A percentile compares a stretch with the other conserved stretches of the same genome.
These are phyloP conservation scores for Cactoblastis cactorum DNA, from an alignment of 2,888 invertebrate genomes.

Conservation along the genomic window DNA sequence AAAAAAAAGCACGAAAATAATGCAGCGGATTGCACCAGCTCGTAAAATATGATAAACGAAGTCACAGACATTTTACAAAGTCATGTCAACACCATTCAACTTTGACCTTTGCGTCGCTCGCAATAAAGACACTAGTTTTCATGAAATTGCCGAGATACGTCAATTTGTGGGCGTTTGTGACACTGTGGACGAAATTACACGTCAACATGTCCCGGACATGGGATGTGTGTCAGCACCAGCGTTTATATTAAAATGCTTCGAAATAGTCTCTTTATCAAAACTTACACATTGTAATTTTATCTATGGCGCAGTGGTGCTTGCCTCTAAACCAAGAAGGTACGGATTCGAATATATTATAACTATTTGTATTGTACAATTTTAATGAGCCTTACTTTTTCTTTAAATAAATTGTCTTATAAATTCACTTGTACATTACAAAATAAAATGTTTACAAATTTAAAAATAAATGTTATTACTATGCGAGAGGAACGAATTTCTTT, in stretches of 20 bases:
- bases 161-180: slow-evolving; percentile 40
- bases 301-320: no score
- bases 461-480: no score
- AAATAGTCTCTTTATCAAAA: no score
- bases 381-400: no score
- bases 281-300: no score
- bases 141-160: slow-evolving; percentile 23
- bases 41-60: not conserved
- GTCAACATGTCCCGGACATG: slow-evolving; percentile 37
- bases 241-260: not conserved
- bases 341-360: no score
- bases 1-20: not conserved
- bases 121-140: slow-evolving; percentile 7
- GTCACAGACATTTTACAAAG: not conserved
- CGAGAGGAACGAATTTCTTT: no score
- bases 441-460: no score
- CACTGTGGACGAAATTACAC: slow-evolving; percentile 27
- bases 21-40: not conserved
- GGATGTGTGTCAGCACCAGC: slow-evolving; percentile 41
- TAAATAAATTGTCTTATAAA: no score
- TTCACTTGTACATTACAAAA: no score
- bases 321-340: no score
- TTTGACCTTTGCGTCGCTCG: slow-evolving; percentile 6
- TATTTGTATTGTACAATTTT: no score
- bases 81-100: not conserved